Conservation (phyloP, 2,888 invertebrate genomes). For the Perdita meconis region DNA sequence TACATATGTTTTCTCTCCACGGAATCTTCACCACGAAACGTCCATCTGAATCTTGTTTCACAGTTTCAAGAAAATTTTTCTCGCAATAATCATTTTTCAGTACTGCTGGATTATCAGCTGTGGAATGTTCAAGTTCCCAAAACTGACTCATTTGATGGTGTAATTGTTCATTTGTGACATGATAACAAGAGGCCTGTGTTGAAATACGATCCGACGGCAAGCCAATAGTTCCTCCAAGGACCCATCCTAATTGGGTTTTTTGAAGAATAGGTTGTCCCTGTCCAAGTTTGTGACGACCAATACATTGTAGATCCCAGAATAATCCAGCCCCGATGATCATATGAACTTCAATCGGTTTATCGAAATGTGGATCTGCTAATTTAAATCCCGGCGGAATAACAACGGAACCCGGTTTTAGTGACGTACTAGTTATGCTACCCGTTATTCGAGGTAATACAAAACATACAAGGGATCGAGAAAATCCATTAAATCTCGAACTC, state of each 20-base stretch:
- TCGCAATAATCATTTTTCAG: background rate
- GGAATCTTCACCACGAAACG: conserved; percentile 5
- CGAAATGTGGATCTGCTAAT: background rate
- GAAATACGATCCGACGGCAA: background rate
- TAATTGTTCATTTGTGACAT: background rate
- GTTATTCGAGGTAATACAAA: conserved; percentile 8
- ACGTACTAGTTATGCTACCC: background rate
- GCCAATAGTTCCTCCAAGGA: background rate
- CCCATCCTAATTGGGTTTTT: conserved; percentile 12
- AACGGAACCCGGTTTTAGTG: background rate
- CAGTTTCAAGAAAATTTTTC: background rate
- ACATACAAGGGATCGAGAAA: background rate
- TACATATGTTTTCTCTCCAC: background rate
- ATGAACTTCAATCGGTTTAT: background rate
- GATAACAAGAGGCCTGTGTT: background rate
- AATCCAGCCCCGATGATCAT: background rate
- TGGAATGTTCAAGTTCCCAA: conserved; percentile 3
- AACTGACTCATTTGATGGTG: background rate
- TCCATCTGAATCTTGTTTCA: background rate
- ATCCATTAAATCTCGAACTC: background rate
- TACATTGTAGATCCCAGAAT: conserved; percentile 6
- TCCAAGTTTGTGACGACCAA: background rate
- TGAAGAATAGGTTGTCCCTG: background rate
- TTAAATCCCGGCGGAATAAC: background rate
- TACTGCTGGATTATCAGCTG: background rate